Conservation (phyloP, 2,888 invertebrate species). For the Actias luna region DNA sequence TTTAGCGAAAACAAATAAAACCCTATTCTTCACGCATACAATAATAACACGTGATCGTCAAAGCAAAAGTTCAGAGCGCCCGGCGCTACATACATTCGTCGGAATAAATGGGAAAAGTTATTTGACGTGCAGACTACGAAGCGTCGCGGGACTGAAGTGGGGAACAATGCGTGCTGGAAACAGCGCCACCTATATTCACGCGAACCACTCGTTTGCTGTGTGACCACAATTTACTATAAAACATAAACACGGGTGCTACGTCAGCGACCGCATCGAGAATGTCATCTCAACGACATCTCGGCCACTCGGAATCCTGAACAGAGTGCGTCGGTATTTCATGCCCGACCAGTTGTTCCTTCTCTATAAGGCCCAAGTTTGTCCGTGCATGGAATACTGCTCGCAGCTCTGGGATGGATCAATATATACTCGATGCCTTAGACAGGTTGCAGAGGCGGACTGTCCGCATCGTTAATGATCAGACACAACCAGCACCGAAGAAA, state of each 20-base stretch:
- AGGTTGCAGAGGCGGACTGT: no score
- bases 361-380: no score
- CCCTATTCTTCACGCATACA: constrained; percentile 21
- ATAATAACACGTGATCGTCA: constrained; percentile 26
- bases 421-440: no score
- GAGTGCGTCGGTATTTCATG: no score
- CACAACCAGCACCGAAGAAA: no score
- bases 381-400: no score
- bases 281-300: no score
- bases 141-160: constrained; percentile 24
- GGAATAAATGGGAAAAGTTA: constrained; percentile 57
- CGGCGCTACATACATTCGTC: constrained; percentile 46
- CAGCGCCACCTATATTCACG: constrained; percentile 47
- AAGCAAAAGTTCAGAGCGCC: constrained; percentile 35
- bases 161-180: constrained; percentile 47
- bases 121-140: constrained; percentile 19
- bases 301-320: no score
- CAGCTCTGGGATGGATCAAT: no score
- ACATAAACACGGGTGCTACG: background rate
- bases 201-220: constrained; percentile 38
- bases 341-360: no score
- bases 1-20: constrained; percentile 10
- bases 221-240: constrained; percentile 16
- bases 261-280: no score
- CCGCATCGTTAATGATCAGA: no score